Evolutionary conservation across 53 echinoderm and acorn worm genomes (phyloP).

Genomic region (Echinarachnius parma): DNA sequence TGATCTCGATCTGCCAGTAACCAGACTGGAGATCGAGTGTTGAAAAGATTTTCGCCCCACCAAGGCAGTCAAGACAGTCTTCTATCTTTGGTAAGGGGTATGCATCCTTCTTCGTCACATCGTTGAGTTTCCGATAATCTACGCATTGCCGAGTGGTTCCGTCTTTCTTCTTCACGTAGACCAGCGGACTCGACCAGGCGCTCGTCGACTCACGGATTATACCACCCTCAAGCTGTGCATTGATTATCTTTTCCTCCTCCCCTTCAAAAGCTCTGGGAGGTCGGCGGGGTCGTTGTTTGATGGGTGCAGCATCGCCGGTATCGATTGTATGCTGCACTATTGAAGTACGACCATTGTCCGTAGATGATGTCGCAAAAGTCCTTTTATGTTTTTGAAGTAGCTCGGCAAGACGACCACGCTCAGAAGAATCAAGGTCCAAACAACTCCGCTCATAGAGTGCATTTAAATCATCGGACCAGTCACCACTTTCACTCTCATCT

Average conservation of each 20-base stretch:
- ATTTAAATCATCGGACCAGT: constrained; percentile 39
- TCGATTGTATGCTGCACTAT: constrained; percentile 54
- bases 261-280: constrained; percentile 54
- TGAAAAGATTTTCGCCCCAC: constrained; percentile 57
- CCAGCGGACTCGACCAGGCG: constrained; percentile 58
- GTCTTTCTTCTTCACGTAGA: constrained; percentile 52
- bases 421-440: background rate
- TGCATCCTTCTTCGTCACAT: constrained; percentile 49
- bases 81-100: constrained; percentile 54
- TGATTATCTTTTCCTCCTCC: constrained; percentile 49
- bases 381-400: constrained; percentile 14
- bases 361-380: constrained; percentile 36
- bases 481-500: no score
- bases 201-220: constrained; percentile 48
- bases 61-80: constrained; percentile 53
- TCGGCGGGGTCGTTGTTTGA: constrained; percentile 45
- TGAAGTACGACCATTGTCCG: constrained; percentile 49
- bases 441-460: constrained; percentile 14
- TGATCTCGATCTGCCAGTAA: constrained; percentile 67
- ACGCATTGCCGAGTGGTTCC: constrained; percentile 48
- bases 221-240: constrained; percentile 52
- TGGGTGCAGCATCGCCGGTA: constrained; percentile 49
- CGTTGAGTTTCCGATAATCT: constrained; percentile 63
- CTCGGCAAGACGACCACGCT: background rate
- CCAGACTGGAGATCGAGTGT: constrained; percentile 64